Evolutionary conservation across 1,140 invertebrate genomes (phyloP), one percentile per base, ranked within the genome.

Genomic region (Nephotettix cincticeps): DNA sequence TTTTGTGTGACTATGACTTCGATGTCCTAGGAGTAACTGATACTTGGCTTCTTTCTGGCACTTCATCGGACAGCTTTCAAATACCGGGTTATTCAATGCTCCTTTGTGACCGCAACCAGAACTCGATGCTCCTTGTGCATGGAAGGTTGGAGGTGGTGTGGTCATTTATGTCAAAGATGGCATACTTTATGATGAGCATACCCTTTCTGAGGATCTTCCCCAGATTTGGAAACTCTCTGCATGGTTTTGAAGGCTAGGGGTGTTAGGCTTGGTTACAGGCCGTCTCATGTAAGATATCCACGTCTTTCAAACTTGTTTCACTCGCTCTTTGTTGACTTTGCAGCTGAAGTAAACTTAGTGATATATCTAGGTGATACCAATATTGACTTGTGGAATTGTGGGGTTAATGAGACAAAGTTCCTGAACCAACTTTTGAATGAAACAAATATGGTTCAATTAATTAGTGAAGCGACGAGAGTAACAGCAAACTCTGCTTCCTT

Each of bases 301-400:
- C 19, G 47, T 51, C 47, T 51, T 23, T 3, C 3, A 4, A 11
- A 6, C 21, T 23, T 51, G 17, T 51, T 51, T 51, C 43, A 51
- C 6, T 63, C 30, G 9, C 19, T 29, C 6, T 29, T 64, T 25
- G 27, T 64, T 11, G 27, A 29, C 61, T 13, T 28, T 14, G 61
- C 61, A n/a, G 61, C 23, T 64, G 30, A 64, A n/a, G 23, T 36
- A 11, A 19, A 29, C 27, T 27, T 9, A 6, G 61, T 64, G 6
- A 23, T 29, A n/a, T 64, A 25, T 64, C 14, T 64, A 64, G 30
- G 61, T 27, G 61, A 36, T n/a, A 67, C 65, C 4, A 51, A 51
- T n/a, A 23, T 51, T n/a, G 47, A 51, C n/a, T 23, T 51, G 17
- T 6, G 17, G 47, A 3, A 6, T 19, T 6, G 3, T 51, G 21